A percentile compares a stretch with the other conserved stretches of the same genome.
Evolutionary conservation across 2,113 vertebrate species (phyloP).

Genomic region (Zapornia atra): DNA sequence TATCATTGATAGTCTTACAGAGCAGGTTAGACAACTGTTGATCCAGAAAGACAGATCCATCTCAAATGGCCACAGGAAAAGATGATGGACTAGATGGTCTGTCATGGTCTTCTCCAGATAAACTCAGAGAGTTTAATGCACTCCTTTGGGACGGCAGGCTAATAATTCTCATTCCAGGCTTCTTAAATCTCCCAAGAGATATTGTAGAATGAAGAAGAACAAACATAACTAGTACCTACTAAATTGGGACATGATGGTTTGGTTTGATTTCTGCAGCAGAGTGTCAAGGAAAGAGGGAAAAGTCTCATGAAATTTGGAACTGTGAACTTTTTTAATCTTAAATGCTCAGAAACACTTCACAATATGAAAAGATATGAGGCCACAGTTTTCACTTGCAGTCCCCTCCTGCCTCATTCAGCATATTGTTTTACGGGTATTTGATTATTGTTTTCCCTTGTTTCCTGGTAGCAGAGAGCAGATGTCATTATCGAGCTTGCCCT

Average conservation of each 20-base stretch:
- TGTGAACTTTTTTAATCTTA: background rate
- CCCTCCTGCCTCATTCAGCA: background rate
- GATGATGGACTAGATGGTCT: background rate
- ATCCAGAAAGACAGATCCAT: background rate
- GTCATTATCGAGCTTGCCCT: background rate
- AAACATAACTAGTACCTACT: background rate
- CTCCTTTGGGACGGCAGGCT: background rate
- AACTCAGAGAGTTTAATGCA: background rate
- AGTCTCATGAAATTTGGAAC: background rate
- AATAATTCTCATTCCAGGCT: background rate
- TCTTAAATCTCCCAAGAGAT: background rate
- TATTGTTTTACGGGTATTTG: background rate
- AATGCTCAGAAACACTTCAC: background rate
- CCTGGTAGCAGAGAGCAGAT: background rate
- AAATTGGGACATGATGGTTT: background rate
- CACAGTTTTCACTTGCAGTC: background rate
- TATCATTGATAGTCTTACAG: background rate
- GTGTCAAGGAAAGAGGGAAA: background rate
- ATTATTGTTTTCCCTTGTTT: background rate
- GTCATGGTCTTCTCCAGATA: background rate
- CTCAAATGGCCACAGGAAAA: background rate
- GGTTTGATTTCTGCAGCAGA: background rate
- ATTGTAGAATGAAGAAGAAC: background rate
- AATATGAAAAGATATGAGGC: background rate
- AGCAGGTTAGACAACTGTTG: background rate